Evolutionary conservation across 2,888 invertebrate genomes (phyloP).

Genomic region (Oeneis ivallda): DNA sequence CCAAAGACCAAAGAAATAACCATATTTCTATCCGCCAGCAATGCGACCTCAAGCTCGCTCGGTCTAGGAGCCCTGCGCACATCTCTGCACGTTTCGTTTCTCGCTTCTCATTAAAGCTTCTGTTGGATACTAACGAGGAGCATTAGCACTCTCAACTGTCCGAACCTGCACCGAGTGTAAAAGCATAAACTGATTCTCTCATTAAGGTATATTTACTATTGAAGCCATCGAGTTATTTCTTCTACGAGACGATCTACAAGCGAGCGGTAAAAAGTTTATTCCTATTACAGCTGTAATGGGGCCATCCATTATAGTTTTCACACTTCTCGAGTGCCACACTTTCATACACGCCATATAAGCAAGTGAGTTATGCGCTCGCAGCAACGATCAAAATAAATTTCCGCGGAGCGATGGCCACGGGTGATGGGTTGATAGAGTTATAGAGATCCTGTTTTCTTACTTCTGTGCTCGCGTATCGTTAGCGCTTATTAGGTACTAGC

Average conservation of each 20-base stretch:
- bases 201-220: slow-evolving; percentile 14
- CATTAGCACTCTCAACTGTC: background rate
- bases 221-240: background rate
- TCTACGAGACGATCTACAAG: background rate
- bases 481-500: background rate
- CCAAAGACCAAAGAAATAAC: background rate
- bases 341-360: background rate
- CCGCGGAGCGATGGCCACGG: background rate
- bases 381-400: slow-evolving; percentile 1
- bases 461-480: background rate
- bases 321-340: background rate
- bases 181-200: background rate
- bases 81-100: background rate
- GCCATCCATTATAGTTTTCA: background rate
- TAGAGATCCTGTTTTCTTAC: background rate
- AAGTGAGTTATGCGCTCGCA: background rate
- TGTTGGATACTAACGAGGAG: background rate
- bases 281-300: background rate
- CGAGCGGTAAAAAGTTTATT: slow-evolving; percentile 1
- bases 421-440: background rate
- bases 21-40: background rate
- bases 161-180: background rate
- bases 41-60: background rate
- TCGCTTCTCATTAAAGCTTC: background rate
- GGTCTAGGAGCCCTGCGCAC: background rate